Conservation (phyloP, 2,797 vertebrate species). For the Paedocypris micromegethes region DNA sequence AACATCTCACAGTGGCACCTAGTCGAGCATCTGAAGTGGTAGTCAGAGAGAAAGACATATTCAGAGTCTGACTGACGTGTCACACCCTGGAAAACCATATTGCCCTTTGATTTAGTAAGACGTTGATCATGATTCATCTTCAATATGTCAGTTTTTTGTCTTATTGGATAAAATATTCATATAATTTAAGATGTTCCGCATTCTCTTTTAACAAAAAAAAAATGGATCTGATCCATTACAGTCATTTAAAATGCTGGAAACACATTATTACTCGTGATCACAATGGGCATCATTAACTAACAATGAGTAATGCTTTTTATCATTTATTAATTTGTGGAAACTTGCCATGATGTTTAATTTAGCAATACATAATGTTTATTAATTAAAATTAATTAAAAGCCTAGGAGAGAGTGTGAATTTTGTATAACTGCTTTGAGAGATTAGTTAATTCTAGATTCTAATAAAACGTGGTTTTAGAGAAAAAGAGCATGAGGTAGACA, state of each 20-base stretch:
- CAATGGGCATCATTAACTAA: neutral
- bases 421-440: too few species aligned
- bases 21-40: constrained; percentile 22
- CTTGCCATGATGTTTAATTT: too few species aligned
- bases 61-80: neutral
- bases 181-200: constrained; percentile 40
- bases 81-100: constrained; percentile 3
- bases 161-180: constrained; percentile 52
- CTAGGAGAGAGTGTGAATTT: too few species aligned
- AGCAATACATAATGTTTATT: too few species aligned
- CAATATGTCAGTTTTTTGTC: constrained; percentile 17
- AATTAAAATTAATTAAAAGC: too few species aligned
- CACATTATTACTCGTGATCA: neutral
- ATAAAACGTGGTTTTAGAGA: too few species aligned
- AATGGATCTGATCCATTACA: constrained; percentile 2
- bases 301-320: neutral
- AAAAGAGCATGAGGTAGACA: too few species aligned
- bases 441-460: too few species aligned
- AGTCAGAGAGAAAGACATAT: constrained; percentile 11
- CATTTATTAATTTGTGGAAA: neutral
- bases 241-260: neutral
- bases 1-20: constrained; percentile 28
- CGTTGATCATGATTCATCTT: neutral
- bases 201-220: constrained; percentile 6
- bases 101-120: constrained; percentile 24